Evolutionary conservation across 1,140 invertebrate species (phyloP).

Genomic region (Bombus huntii): DNA sequence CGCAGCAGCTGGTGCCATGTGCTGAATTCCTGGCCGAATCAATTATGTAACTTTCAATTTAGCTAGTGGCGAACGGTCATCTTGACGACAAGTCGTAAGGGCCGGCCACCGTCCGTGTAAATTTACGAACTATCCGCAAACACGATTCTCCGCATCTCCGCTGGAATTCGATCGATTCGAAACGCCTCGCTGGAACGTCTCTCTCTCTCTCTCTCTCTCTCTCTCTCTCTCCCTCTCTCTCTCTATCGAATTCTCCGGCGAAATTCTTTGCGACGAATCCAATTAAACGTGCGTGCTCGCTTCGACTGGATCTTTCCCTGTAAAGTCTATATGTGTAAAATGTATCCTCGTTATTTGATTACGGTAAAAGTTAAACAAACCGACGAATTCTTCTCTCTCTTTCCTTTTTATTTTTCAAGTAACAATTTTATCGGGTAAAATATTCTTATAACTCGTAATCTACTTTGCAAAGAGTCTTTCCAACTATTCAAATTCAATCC

Average conservation of each 20-base stretch:
- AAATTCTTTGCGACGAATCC: conserved; percentile 43
- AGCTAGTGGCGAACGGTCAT: conserved; percentile 68
- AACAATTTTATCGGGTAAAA: neutral
- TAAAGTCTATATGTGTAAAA: neutral
- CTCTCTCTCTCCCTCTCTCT: neutral
- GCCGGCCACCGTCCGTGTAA: conserved; percentile 63
- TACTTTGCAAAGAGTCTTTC: neutral
- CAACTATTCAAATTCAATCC: neutral
- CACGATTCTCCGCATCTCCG: conserved; percentile 23
- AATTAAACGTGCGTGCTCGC: conserved; percentile 35
- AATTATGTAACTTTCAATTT: conserved; percentile 80
- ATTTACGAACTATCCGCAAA: conserved; percentile 69
- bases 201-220: conserved; percentile 15
- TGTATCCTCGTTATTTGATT: neutral
- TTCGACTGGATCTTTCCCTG: neutral
- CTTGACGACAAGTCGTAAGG: conserved; percentile 60
- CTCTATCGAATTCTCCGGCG: conserved; percentile 36
- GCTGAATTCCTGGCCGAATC: conserved; percentile 69
- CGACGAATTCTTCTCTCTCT: neutral
- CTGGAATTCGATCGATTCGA: conserved; percentile 51
- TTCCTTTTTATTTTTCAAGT: neutral
- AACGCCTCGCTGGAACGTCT: conserved; percentile 40
- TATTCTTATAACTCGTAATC: neutral
- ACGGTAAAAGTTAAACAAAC: neutral
- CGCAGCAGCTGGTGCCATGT: conserved; percentile 57